These are phyloP conservation scores for Macrosoma leucophasiata DNA, from an alignment of 2,888 invertebrate genomes.

Conservation along the genomic window DNA sequence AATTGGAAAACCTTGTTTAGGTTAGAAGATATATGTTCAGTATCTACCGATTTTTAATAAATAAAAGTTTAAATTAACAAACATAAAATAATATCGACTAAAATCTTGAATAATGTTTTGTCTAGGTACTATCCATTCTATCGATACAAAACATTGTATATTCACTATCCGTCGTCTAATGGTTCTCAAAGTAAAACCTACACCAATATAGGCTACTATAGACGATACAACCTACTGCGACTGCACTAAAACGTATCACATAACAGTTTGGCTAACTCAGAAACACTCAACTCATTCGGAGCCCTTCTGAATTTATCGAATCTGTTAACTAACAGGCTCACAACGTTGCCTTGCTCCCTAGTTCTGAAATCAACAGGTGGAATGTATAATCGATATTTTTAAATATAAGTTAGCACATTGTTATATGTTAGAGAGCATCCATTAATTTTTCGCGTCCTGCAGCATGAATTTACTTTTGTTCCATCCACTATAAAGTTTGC, in stretches of 20 bases:
- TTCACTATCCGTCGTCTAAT: too few species aligned
- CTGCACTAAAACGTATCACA: slow-evolving; percentile 21
- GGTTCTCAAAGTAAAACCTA: too few species aligned
- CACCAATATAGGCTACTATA: slow-evolving; percentile 10
- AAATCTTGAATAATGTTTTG: too few species aligned
- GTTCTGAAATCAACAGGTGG: slow-evolving; percentile 37
- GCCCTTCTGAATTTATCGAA: slow-evolving; percentile 32
- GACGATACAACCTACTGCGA: slow-evolving; percentile 11
- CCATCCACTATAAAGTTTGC: slow-evolving; percentile 11
- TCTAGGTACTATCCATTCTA: too few species aligned
- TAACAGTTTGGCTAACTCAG: slow-evolving; percentile 33
- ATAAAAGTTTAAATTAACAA: too few species aligned
- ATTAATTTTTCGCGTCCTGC: slow-evolving; percentile 6
- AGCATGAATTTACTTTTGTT: slow-evolving; percentile 8
- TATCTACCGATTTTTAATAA: too few species aligned
- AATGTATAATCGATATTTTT: slow-evolving; percentile 16
- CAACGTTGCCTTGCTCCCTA: slow-evolving; percentile 29
- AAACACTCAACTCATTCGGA: slow-evolving; percentile 25
- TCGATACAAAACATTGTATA: too few species aligned
- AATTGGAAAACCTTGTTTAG: too few species aligned
- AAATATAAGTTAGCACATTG: slow-evolving; percentile 36
- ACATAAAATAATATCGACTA: too few species aligned
- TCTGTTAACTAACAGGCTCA: slow-evolving; percentile 36
- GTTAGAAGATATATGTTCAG: too few species aligned
- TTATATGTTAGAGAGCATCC: slow-evolving; percentile 26